A percentile compares a stretch with the other conserved stretches of the same genome.
These are phyloP conservation scores for Coccyzus lansbergi DNA, from an alignment of 2,797 vertebrate species.

Conservation along the genomic window DNA sequence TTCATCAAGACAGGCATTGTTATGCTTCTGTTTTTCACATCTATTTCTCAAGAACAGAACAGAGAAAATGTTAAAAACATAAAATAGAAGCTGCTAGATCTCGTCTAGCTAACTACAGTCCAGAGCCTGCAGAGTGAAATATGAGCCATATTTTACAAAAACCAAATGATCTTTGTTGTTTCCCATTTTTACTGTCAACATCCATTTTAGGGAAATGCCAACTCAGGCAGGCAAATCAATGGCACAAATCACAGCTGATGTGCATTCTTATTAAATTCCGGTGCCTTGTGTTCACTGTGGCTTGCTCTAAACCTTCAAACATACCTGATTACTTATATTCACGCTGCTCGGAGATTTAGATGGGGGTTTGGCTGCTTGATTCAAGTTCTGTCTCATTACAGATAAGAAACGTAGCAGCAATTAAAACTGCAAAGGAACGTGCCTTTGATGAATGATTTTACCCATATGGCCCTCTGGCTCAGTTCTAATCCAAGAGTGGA, in stretches of 20 bases:
- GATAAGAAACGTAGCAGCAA: neutral
- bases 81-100: neutral
- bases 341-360: neutral
- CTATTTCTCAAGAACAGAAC: neutral
- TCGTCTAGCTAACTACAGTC: neutral
- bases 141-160: neutral
- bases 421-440: neutral
- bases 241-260: neutral
- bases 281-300: neutral
- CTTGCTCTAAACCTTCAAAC: neutral
- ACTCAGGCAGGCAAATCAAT: neutral
- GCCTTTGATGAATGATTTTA: neutral
- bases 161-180: neutral
- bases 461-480: neutral
- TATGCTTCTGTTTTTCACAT: neutral
- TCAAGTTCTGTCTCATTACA: neutral
- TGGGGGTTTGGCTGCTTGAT: neutral
- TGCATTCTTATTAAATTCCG: neutral
- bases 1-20: neutral
- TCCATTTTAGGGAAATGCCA: neutral
- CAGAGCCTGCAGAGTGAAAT: neutral
- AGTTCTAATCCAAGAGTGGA: neutral
- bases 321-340: neutral
- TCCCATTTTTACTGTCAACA: neutral
- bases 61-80: neutral